These are phyloP conservation scores for Crax fasciolata DNA, from an alignment of 2,797 vertebrate species.

Conservation along the genomic window DNA sequence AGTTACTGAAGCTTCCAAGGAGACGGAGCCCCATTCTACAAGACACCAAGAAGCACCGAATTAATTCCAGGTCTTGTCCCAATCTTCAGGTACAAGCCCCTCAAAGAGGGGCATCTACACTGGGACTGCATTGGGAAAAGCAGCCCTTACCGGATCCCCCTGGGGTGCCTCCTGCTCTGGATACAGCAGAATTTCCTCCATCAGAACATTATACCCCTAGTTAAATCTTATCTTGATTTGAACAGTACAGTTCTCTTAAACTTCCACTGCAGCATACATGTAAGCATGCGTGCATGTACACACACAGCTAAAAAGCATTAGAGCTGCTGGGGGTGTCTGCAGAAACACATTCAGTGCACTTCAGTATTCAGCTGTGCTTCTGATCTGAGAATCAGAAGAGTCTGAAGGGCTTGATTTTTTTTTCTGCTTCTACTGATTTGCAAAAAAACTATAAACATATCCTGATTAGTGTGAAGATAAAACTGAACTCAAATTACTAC, in stretches of 20 bases:
- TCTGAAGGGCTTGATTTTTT: neutral
- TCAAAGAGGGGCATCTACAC: neutral
- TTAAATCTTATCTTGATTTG: neutral
- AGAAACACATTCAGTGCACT: neutral
- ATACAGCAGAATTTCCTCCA: neutral
- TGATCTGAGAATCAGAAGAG: neutral
- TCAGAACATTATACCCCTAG: neutral
- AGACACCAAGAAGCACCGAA: neutral
- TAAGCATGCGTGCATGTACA: rapidly evolving
- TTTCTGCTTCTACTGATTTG: neutral
- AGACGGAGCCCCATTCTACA: neutral
- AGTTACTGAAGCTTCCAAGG: neutral
- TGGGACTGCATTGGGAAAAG: neutral
- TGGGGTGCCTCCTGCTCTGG: neutral
- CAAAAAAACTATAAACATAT: neutral
- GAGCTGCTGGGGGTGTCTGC: neutral
- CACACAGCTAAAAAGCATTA: neutral
- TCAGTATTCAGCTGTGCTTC: neutral
- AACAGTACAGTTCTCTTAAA: neutral
- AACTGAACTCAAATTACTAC: neutral
- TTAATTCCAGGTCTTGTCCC: neutral
- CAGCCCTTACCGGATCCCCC: neutral
- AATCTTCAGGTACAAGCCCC: neutral
- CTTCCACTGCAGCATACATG: rapidly evolving
- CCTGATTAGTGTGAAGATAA: neutral